A percentile compares a stretch with the other conserved stretches of the same genome.
phyloP scores from a whole-genome alignment of 2,113 vertebrate genomes.

The Dasyurus viverrinus region DNA sequence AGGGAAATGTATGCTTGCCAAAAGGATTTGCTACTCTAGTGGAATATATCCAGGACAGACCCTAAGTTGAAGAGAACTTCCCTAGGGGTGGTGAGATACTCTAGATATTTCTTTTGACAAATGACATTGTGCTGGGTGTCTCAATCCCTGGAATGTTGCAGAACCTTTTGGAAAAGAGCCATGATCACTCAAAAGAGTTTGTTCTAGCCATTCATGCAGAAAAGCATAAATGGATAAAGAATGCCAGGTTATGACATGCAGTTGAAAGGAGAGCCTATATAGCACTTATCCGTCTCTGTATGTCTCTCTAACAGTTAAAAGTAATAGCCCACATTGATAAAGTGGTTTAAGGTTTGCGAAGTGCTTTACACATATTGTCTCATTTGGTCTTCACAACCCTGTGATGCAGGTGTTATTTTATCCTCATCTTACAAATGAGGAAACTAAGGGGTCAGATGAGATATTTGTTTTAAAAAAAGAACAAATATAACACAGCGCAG shows the following conservation, averaged over 20 bases:
- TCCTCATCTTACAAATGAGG: not conserved
- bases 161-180: not conserved
- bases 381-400: not conserved
- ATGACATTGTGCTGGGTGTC: not conserved
- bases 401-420: not conserved
- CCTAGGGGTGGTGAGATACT: not conserved
- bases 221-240: not conserved
- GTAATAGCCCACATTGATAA: not conserved
- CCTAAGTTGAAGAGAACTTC: not conserved
- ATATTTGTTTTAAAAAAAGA: not conserved
- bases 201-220: not conserved
- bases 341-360: not conserved
- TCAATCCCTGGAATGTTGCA: not conserved
- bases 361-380: not conserved
- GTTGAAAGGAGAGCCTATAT: not conserved
- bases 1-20: not conserved
- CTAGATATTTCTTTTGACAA: not conserved
- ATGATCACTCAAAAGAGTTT: not conserved
- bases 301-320: not conserved
- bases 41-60: not conserved
- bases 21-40: not conserved
- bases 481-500: not conserved
- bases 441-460: not conserved
- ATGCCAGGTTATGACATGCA: not conserved
- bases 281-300: not conserved